Evolutionary conservation across 2,113 vertebrate genomes (phyloP), one percentile per base, ranked within the genome.

Genomic region (Piliocolobus tephrosceles): DNA sequence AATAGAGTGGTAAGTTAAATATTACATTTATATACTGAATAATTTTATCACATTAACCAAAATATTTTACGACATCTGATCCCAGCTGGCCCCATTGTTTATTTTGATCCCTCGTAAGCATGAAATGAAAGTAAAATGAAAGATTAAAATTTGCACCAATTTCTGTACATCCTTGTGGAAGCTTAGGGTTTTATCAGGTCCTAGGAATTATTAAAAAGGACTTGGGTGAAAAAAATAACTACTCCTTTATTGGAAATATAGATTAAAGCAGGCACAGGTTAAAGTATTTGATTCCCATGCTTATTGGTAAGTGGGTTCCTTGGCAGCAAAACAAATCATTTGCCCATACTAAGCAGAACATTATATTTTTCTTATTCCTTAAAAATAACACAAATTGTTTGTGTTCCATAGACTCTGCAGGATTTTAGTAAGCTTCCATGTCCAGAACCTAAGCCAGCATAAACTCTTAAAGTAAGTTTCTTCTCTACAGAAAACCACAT

Each of bases 371-470:
- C 61, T 91, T n/a, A 23, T 22, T 18, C 52, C 40, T 88, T 70
- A 78, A 86, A 76, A 75, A 70, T 78, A 83, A 4, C 81, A 81
- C 84, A 5, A 75, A 6, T 1, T n/a, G 1, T 85, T 50, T 92
- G 11, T 83, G 3, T 72, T 93, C 43, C 30, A 72, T 87, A 89
- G 45, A 32, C 6, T 83, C 8, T 64, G 40, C 11, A 52, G 38
- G n/a, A 81, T 90, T 70, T 38, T 14, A 86, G 57, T 17, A 50
- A 95, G 8, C 83, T 95, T 97, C 70, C 61, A 95, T 81, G 52
- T 76, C 23, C 25, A 64, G 58, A 45, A 6, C 0, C 22, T 79
- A 85, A 95, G n/a, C 58, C 70, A 81, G 7, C 9, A 58, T 80
- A 52, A 81, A 82, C 38, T 18, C 52, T 35, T 88, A 12, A 55